Base-by-base conservation (phyloP, 2,797 vertebrate species). In the Syndactyla subalaris region DNA sequence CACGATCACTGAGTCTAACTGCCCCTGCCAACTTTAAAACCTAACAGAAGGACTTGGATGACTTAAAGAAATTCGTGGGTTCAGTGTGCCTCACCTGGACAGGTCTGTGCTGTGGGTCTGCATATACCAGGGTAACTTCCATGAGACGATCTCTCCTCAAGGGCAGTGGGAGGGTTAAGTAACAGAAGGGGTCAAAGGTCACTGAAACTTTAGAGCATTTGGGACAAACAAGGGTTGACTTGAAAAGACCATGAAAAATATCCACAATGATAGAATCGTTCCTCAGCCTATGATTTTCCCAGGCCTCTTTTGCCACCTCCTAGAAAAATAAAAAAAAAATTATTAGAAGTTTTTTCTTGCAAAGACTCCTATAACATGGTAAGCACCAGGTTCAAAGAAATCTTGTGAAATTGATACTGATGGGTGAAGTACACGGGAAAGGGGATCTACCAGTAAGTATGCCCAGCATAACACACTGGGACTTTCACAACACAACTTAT, bases 241-340 rank as follows among this genome's bases (percentile, higher is more conserved):
- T 99, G 97, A 99, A 99, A 94, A 99, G 99, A 86, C 99, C 99
- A 27, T 99, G 99, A 97, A 99, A 99, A 97, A 99, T 99, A 98
- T 99, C 99, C 94, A 99, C 99, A 84, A 99, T 99, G 97, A 99
- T 99, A 89, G 99, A 99, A 98, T 99, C 98, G 43, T 99, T 99
- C 96, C 99, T 98, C 97, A 99, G 99, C 93, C 99, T 98, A 92
- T 99, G 99, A 93, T 98, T 99, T 96, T 99, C 99, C 99, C 99
- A 99, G 24, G 99, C 99, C 95, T 99, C 99, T 97, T 99, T 99
- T 12, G 99, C 99, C 89, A 99, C 99, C 45, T 99, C 98, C 99
- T 99, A 95, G 5, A 81, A 95, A 78, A 99, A 97, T 39, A 86
- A 22, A 82, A 66, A 46, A 49, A 62, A 32, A 36, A 24, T 3